These are phyloP conservation scores for Pangasius krempfi DNA, from an alignment of 2,797 vertebrate species.

Conservation along the genomic window DNA sequence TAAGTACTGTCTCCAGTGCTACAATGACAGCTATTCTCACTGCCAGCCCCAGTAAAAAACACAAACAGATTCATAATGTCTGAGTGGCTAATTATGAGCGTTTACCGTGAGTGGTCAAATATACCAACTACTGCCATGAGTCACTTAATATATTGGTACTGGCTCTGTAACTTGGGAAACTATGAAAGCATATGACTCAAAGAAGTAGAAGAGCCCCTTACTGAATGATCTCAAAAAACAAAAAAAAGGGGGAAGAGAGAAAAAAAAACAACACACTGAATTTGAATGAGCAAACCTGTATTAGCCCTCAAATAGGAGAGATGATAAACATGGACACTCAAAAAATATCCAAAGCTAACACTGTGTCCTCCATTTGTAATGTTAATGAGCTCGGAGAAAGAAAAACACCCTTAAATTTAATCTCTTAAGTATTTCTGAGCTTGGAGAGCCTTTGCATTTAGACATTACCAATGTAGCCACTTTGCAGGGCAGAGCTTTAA, in stretches of 20 bases:
- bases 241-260: background rate
- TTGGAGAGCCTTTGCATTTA: slow-evolving; percentile 36
- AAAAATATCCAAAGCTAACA: background rate
- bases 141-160: slow-evolving; percentile 44
- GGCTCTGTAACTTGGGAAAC: slow-evolving; percentile 30
- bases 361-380: background rate
- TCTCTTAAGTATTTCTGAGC: slow-evolving; percentile 53
- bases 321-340: background rate
- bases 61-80: slow-evolving; percentile 58
- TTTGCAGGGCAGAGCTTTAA: slow-evolving; percentile 50
- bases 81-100: slow-evolving; percentile 53
- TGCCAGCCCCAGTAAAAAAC: slow-evolving; percentile 42
- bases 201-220: background rate
- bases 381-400: background rate
- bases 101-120: slow-evolving; percentile 53
- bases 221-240: background rate
- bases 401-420: background rate
- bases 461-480: slow-evolving; percentile 43
- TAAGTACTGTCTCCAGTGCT: slow-evolving; percentile 21
- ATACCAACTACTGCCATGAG: slow-evolving; percentile 56
- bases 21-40: slow-evolving; percentile 43
- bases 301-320: background rate
- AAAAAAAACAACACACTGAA: background rate
- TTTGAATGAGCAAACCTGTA: background rate
- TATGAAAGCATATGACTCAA: slow-evolving; percentile 11